A percentile compares a stretch with the other conserved stretches of the same genome.
Evolutionary conservation across 2,888 invertebrate species (phyloP).

Genomic region (Seladonia tumulorum): DNA sequence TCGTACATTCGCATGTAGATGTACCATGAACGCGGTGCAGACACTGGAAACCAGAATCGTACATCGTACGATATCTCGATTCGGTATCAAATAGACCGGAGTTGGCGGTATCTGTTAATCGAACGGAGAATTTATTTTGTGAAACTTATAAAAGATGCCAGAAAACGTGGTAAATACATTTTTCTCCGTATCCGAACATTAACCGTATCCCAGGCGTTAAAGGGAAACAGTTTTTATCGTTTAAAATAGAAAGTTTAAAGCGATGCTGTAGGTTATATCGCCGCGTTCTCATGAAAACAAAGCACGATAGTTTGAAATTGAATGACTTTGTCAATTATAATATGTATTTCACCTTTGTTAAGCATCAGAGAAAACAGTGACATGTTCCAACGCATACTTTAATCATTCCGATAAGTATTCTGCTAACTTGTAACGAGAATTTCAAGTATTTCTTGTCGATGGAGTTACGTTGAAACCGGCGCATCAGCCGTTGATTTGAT

Average conservation of each 20-base stretch:
- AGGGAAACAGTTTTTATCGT: neutral
- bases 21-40: conserved; percentile 22
- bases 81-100: conserved; percentile 55
- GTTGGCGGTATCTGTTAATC: conserved; percentile 66
- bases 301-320: conserved; percentile 19
- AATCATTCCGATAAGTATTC: neutral
- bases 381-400: neutral
- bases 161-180: conserved; percentile 76
- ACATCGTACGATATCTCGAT: conserved; percentile 35
- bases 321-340: conserved; percentile 14
- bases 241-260: neutral
- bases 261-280: conserved; percentile 60
- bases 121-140: conserved; percentile 49
- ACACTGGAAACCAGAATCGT: neutral
- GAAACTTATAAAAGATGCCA: conserved; percentile 71
- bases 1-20: neutral
- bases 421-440: neutral
- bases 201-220: neutral
- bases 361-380: neutral
- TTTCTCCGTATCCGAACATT: neutral
- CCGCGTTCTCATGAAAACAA: conserved; percentile 47
- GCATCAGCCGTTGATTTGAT: neutral
- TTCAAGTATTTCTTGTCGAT: neutral
- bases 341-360: neutral
- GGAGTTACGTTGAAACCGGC: neutral